Percentiles rank a stretch among this genome's conserved stretches.
Evolutionary conservation across 1,140 invertebrate genomes (phyloP).

Genomic region (Aphelinus atriplicis): DNA sequence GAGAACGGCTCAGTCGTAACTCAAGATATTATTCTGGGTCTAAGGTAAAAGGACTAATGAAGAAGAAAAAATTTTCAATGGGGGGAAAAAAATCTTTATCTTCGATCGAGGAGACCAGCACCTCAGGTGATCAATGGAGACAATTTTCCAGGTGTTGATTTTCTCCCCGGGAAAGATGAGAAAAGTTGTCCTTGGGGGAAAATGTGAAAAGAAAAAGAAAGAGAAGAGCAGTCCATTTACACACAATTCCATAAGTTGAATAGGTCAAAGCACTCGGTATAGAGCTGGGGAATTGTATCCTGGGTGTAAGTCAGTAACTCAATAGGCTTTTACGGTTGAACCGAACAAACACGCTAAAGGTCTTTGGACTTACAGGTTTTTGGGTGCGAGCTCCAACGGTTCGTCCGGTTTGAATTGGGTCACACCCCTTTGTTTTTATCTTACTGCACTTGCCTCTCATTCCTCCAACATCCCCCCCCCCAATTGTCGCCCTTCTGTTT

Average conservation of each 20-base stretch:
- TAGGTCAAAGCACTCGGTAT: slow-evolving; percentile 23
- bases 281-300: slow-evolving; percentile 43
- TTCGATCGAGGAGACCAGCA: no score
- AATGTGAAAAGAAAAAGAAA: no score
- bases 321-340: slow-evolving; percentile 36
- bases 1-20: no score
- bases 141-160: neutral
- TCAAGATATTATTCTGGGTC: no score
- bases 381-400: slow-evolving; percentile 47
- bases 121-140: no score
- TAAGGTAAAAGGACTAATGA: no score
- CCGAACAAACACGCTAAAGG: neutral
- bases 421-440: slow-evolving; percentile 47
- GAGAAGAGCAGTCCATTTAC: neutral
- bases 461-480: no score
- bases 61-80: no score
- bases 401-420: slow-evolving; percentile 52
- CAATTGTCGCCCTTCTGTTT: no score
- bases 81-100: no score
- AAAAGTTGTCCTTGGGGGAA: no score
- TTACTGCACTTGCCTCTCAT: no score
- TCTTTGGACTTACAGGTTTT: neutral
- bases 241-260: slow-evolving; percentile 38
- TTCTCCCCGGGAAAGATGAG: neutral
- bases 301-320: slow-evolving; percentile 49